phyloP scores from a whole-genome alignment of 2,888 invertebrate species.

The Carterocephalus palaemon region DNA sequence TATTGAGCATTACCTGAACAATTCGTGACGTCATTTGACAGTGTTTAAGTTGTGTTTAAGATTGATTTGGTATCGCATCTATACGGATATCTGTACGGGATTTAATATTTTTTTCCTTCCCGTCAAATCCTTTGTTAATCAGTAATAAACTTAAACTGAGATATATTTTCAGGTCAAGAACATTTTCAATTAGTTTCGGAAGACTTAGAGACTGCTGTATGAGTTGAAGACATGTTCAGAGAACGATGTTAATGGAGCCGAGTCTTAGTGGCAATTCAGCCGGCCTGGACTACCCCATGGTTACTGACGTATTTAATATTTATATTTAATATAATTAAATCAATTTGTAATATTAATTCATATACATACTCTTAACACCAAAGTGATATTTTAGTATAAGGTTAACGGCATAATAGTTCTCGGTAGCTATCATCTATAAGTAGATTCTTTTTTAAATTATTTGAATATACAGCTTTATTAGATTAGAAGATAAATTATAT shows the following conservation, averaged over 20 bases:
- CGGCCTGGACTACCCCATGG: not conserved
- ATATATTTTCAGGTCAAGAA: slow-evolving; percentile 69
- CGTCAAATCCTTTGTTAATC: no score
- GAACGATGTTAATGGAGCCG: not conserved
- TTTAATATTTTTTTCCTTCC: no score
- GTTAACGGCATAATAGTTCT: slow-evolving; percentile 14
- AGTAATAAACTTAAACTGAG: slow-evolving; percentile 7
- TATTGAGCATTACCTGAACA: no score
- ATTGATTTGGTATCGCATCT: no score
- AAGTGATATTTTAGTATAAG: slow-evolving; percentile 50
- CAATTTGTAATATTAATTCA: slow-evolving; percentile 17
- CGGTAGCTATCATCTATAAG: slow-evolving; percentile 4
- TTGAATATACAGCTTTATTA: slow-evolving; percentile 16
- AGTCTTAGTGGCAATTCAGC: not conserved
- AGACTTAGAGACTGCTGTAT: slow-evolving; percentile 74
- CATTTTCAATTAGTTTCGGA: slow-evolving; percentile 76
- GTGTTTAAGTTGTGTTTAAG: no score
- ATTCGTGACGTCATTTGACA: no score
- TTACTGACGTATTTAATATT: slow-evolving; percentile 3
- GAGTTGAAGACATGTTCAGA: slow-evolving; percentile 36
- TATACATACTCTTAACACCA: slow-evolving; percentile 35
- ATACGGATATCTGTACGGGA: no score
- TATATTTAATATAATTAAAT: slow-evolving; percentile 13
- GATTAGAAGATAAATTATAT: slow-evolving; percentile 7
- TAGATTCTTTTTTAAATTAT: slow-evolving; percentile 2